These are phyloP conservation scores for Chelonus formosanus DNA, from an alignment of 2,888 invertebrate genomes.

Conservation along the genomic window DNA sequence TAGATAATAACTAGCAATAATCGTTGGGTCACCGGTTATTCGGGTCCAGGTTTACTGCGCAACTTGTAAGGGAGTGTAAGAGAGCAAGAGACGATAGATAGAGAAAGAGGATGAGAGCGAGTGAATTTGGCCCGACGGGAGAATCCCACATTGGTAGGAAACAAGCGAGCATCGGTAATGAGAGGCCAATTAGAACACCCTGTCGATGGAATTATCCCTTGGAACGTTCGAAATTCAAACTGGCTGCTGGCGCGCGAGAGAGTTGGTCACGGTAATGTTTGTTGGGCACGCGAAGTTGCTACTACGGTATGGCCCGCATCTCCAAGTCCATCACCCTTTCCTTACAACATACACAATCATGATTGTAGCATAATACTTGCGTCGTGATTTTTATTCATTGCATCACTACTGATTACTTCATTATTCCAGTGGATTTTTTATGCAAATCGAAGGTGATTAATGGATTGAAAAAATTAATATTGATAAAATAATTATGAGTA, in stretches of 20 bases:
- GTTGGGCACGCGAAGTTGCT: constrained; percentile 44
- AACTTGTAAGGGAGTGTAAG: constrained; percentile 29
- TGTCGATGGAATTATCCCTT: constrained; percentile 62
- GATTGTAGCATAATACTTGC: constrained; percentile 5
- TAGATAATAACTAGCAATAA: constrained; percentile 63
- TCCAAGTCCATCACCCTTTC: constrained; percentile 18
- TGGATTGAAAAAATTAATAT: constrained; percentile 6
- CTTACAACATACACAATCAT: constrained; percentile 17
- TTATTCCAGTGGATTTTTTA: constrained; percentile 1
- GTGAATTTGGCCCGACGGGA: neutral
- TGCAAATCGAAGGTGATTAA: constrained; percentile 1
- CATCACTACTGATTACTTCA: constrained; percentile 2
- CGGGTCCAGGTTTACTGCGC: constrained; percentile 37
- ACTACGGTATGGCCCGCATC: constrained; percentile 35
- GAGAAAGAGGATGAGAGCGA: constrained; percentile 9
- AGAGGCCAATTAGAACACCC: constrained; percentile 64
- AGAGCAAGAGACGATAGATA: constrained; percentile 18
- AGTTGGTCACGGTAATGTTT: constrained; percentile 40
- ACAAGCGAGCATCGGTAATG: constrained; percentile 64
- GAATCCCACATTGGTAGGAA: constrained; percentile 44
- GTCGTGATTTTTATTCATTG: constrained; percentile 17
- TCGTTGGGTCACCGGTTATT: constrained; percentile 51
- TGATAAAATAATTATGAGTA: too few species aligned
- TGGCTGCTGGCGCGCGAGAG: constrained; percentile 59
- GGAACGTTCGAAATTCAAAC: constrained; percentile 62